Evolutionary conservation across 2,797 vertebrate genomes (phyloP).

Genomic region (Cuniculus paca): DNA sequence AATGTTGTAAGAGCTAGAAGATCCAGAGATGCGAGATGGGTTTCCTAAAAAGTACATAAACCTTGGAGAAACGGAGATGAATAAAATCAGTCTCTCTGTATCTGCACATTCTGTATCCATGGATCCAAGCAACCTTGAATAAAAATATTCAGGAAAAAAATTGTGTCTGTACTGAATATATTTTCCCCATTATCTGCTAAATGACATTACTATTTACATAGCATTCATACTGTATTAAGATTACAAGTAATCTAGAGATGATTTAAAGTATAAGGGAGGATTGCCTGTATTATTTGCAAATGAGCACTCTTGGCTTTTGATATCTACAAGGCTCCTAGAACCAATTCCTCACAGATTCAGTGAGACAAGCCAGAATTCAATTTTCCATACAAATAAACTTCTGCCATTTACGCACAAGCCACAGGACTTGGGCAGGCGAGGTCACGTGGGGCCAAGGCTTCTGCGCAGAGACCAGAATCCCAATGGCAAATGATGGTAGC

Average conservation of each 20-base stretch:
- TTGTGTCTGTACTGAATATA: background rate
- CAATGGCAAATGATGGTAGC: background rate
- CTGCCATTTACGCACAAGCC: background rate
- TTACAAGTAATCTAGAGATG: background rate
- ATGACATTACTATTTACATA: background rate
- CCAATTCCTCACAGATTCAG: background rate
- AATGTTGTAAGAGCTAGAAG: background rate
- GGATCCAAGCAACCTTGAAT: background rate
- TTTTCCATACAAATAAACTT: background rate
- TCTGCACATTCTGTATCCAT: background rate
- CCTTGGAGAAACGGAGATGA: background rate
- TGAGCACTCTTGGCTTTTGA: background rate
- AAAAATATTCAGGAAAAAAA: background rate
- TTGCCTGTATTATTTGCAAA: background rate
- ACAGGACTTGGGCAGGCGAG: background rate
- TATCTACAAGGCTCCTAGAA: background rate
- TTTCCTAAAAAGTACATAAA: conserved; percentile 36
- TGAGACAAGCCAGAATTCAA: background rate
- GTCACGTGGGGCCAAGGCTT: background rate
- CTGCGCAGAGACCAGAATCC: background rate
- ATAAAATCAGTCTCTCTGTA: background rate
- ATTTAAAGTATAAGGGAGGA: background rate
- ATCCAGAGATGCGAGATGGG: background rate
- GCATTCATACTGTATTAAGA: background rate
- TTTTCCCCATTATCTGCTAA: background rate